These are phyloP conservation scores for Probaryconus sp. DNA, from an alignment of 1,140 invertebrate genomes.

Conservation along the genomic window DNA sequence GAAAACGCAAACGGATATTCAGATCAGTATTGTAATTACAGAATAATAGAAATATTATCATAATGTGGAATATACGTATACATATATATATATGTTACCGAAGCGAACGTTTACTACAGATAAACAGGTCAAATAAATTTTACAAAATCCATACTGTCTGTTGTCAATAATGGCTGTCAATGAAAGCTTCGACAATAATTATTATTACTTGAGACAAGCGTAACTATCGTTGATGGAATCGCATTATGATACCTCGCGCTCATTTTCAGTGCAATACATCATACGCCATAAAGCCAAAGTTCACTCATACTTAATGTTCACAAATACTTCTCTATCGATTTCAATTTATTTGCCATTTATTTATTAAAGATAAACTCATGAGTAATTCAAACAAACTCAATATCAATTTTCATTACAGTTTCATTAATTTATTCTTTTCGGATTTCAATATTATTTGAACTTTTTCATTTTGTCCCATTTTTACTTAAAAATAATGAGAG, in stretches of 20 bases:
- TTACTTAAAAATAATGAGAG: too few relatives aligned
- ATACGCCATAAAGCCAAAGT: not conserved
- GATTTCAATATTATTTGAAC: too few relatives aligned
- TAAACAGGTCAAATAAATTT: slow-evolving; percentile 40
- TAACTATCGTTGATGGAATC: slow-evolving; percentile 63
- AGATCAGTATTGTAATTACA: slow-evolving; percentile 39
- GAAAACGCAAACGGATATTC: slow-evolving; percentile 24
- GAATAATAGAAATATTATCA: slow-evolving; percentile 44
- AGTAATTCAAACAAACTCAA: too few relatives aligned
- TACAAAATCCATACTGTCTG: slow-evolving; percentile 31
- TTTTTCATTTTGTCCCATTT: too few relatives aligned
- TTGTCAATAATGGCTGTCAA: slow-evolving; percentile 47
- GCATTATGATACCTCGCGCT: slow-evolving; percentile 53
- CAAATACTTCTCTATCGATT: too few relatives aligned
- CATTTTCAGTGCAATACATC: slow-evolving; percentile 24
- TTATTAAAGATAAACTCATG: too few relatives aligned
- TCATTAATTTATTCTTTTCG: too few relatives aligned
- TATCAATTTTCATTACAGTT: too few relatives aligned
- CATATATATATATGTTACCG: too few relatives aligned
- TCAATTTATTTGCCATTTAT: too few relatives aligned
- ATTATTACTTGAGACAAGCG: slow-evolving; percentile 66
- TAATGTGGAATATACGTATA: slow-evolving; percentile 12
- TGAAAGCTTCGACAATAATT: slow-evolving; percentile 60
- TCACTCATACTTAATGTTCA: not conserved
- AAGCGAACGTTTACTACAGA: slow-evolving; percentile 21